Evolutionary conservation across 2,797 vertebrate species (phyloP), one percentile per base, ranked within the genome.

Genomic region (Rhabdomys pumilio): DNA sequence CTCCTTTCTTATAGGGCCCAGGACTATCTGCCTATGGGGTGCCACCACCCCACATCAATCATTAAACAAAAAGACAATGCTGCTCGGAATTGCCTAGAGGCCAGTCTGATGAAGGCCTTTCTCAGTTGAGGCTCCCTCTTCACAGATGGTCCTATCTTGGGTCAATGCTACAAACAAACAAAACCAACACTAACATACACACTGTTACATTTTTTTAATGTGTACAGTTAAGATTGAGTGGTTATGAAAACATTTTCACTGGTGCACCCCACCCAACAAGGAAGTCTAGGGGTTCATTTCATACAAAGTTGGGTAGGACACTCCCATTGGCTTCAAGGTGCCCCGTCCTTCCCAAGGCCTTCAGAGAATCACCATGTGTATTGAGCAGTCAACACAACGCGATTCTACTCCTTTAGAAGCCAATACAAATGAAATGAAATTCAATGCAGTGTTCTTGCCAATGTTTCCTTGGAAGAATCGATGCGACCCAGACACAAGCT

Each of bases 361-460:
- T 85, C 82, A 22, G 15, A 44, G 41, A n/a, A 44, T 53, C 61
- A 41, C n/a, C 31, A 34, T 47, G 67, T 50, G 3, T 57, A 72
- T 41, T 79, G 79, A 91, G 79, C 38, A 96, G 8, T 65, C 59
- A 47, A 1, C 59, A 82, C 4, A 91, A 29, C 44, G 85, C 61
- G 65, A 41, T 57, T 67, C n/a, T 61, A 86, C 38, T 53, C 63
- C 63, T 38, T 15, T 13, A 55, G n/a, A 61, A 44, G n/a, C 65
- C 90, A 80, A 81, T 91, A 65, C 75, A 89, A 89, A 83, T 38
- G 53, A 93, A 90, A n/a, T 15, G 4, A 15, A 69, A n/a, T 26
- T 31, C 11, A 83, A 80, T 0, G 0, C 8, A 17, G 14, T 72
- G 17, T 53, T 85, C 57, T 92, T 72, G 34, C 69, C 24, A 80